Evolutionary conservation across 2,113 vertebrate species (phyloP), one percentile per base, ranked within the genome.

Genomic region (Chlamydotis undulata): DNA sequence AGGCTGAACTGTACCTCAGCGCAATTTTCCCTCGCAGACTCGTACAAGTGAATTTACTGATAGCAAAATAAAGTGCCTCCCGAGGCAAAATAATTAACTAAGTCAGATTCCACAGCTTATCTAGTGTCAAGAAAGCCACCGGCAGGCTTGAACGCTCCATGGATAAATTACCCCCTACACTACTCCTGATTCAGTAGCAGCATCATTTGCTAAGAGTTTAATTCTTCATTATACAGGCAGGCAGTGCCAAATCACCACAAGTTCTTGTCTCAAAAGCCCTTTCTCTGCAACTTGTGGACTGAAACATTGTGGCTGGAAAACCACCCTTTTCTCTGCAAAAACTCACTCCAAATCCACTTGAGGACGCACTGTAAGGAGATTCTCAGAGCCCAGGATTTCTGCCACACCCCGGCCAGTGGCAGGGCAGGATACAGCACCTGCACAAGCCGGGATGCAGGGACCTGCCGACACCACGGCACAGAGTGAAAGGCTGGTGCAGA

Each of bases 61-160:
- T 22, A 71, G 52, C 73, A 78, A 91, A 96, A 95, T 83, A 78
- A 95, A 91, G 43, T 37, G 43, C 83, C 21, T 75, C 93, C 57
- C 2, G 5, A 87, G 93, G 83, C 74, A 94, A 76, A 84, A 64
- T 82, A 94, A 94, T 94, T 95, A 94, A 87, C 65, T 16, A 78
- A 89, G 93, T 61, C 68, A 61, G 59, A 82, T 53, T 94, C 53
- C 77, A 68, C 26, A 57, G 81, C 17, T 1, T 64, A 82, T 64
- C 65, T n/a, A 75, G 49, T 13, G 49, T 31, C 61, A 82, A 56
- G 57, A 84, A 84, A 73, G 83, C 33, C 89, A 95, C 43, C 6
- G 57, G 53, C 57, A 37, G 68, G 65, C 53, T 57, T 41, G 52
- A 95, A 61, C 3, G 19, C 84, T 87, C 53, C 65, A 64, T 49